Conservation (phyloP, 2,797 vertebrate species). For the Luscinia luscinia region DNA sequence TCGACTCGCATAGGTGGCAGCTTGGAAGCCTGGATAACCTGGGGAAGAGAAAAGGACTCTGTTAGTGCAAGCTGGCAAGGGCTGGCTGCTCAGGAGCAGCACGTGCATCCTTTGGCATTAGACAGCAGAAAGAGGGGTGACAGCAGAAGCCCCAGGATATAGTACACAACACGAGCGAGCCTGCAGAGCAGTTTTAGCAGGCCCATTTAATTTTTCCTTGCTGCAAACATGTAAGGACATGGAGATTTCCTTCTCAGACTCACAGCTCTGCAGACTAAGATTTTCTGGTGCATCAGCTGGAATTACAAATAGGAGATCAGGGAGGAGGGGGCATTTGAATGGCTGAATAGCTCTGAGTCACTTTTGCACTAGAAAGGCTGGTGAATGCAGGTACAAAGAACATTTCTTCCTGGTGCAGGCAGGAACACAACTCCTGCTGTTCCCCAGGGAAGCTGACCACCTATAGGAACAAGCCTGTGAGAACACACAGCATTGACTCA, state of each 20-base stretch:
- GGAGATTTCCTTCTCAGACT: slow-evolving; percentile 4
- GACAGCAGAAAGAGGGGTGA: not conserved
- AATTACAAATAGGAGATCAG: not conserved
- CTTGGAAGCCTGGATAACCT: slow-evolving; percentile 99
- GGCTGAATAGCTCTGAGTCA: slow-evolving; percentile 17
- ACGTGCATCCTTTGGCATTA: not conserved
- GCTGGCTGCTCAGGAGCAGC: not conserved
- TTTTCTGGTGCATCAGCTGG: slow-evolving; percentile 29
- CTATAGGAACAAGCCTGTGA: not conserved
- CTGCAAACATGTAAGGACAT: not conserved
- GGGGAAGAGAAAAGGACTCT: slow-evolving; percentile 4
- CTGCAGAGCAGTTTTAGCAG: not conserved
- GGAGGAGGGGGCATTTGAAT: not conserved
- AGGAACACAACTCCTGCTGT: not conserved
- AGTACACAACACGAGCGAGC: fast-evolving
- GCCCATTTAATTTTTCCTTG: not conserved
- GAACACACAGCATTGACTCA: not conserved
- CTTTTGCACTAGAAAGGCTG: not conserved
- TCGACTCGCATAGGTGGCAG: slow-evolving; percentile 96
- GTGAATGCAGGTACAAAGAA: not conserved
- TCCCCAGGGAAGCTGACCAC: not conserved
- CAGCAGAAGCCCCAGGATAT: not conserved
- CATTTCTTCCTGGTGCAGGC: fast-evolving
- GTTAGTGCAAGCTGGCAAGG: not conserved
- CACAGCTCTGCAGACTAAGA: not conserved